These are phyloP conservation scores for Plagodis pulveraria DNA, from an alignment of 2,888 invertebrate species.

Conservation along the genomic window DNA sequence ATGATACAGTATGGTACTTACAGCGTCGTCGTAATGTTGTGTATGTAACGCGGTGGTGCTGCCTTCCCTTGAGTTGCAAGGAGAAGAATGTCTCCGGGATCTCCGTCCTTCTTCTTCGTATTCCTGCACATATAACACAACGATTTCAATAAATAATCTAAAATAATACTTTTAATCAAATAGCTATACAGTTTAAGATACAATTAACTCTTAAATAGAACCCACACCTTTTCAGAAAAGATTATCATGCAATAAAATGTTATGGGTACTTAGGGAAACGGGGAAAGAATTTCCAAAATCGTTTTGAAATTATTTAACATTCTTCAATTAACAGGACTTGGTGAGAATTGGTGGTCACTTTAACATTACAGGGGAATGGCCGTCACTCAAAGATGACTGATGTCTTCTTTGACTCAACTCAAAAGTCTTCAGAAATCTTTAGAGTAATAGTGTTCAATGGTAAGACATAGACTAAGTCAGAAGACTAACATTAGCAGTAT, in stretches of 20 bases:
- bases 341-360: conserved; percentile 19
- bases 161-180: neutral
- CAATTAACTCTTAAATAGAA: neutral
- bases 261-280: neutral
- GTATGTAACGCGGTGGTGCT: conserved; percentile 86
- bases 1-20: conserved; percentile 62
- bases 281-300: conserved; percentile 11
- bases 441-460: conserved; percentile 14
- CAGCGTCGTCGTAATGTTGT: conserved; percentile 86
- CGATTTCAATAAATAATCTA: conserved; percentile 1
- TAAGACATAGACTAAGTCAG: conserved; percentile 36
- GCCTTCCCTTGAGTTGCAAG: conserved; percentile 88
- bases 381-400: conserved; percentile 6
- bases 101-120: conserved; percentile 87
- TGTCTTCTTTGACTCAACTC: conserved; percentile 9
- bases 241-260: conserved; percentile 12
- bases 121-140: conserved; percentile 78
- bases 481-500: conserved; percentile 39
- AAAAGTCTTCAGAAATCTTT: neutral
- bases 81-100: conserved; percentile 88
- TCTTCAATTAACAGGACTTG: conserved; percentile 19
- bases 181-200: neutral
- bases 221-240: conserved; percentile 6
- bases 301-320: conserved; percentile 19
- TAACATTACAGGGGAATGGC: conserved; percentile 9